Conservation (phyloP, 2,888 invertebrate species). For the Eupithecia insigniata region DNA sequence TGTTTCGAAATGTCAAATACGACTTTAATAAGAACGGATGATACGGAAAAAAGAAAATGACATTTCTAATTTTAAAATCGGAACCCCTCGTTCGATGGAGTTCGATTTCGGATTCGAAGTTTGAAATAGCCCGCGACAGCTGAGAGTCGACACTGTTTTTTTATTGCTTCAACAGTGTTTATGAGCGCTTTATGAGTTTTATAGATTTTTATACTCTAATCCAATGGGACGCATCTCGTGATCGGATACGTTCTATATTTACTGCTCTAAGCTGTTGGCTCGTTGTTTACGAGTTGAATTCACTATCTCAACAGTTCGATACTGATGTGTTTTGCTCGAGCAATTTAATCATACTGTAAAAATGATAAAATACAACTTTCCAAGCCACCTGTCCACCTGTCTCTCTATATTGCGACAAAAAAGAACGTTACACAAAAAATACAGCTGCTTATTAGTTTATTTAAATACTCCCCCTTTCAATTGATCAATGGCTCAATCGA, state of each 20-base stretch:
- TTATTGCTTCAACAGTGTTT: constrained; percentile 82
- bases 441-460: constrained; percentile 35
- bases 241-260: constrained; percentile 74
- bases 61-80: constrained; percentile 73
- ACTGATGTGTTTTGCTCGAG: constrained; percentile 28
- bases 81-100: constrained; percentile 75
- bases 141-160: constrained; percentile 81
- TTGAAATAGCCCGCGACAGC: constrained; percentile 83
- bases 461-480: constrained; percentile 39
- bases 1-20: constrained; percentile 43
- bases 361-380: constrained; percentile 23
- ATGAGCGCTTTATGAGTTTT: constrained; percentile 83
- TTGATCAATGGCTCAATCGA: constrained; percentile 72
- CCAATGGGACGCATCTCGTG: constrained; percentile 73
- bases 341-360: constrained; percentile 22
- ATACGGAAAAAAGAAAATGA: constrained; percentile 59
- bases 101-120: constrained; percentile 69
- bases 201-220: constrained; percentile 79
- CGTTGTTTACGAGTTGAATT: constrained; percentile 60
- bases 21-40: constrained; percentile 54
- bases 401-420: constrained; percentile 25
- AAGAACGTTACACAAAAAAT: constrained; percentile 40
- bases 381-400: constrained; percentile 31
- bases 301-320: constrained; percentile 35
- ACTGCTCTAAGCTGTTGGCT: constrained; percentile 61